Evolutionary conservation across 2,797 vertebrate genomes (phyloP), one percentile per base, ranked within the genome.

Genomic region (Helarctos malayanus): DNA sequence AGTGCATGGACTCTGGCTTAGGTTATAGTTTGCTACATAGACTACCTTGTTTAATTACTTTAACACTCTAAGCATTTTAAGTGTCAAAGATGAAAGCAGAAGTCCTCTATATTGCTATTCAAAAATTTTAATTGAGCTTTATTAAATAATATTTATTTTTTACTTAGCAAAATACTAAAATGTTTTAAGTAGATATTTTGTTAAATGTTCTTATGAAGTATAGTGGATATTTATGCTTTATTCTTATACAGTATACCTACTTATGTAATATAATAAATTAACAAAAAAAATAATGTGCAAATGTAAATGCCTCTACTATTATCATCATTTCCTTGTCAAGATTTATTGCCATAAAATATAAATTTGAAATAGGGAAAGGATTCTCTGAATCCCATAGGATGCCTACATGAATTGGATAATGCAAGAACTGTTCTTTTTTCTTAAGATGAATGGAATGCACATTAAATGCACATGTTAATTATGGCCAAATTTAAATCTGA

Each of bases 81-180:
- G 41, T n/a, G 4, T 78, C 13, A 56, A 41, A 45, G 10, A n/a
- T 69, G 11, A 82, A 90, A 80, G 11, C 18, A 61, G 7, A 92
- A n/a, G 4, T 65, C 27, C 32, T 25, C 15, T 78, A 10, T 95
- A 97, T 96, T 92, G 95, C 83, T 97, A 97, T 97, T 85, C 96
- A 89, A 94, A 97, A 98, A 97, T 92, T 98, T 71, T 68, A 79
- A 57, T 96, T 97, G 97, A 98, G 95, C 84, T 97, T 98, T 94
- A 81, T 82, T 97, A 97, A 97, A 97, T 97, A 98, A 94, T 98
- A 97, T 95, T 98, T 98, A 98, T 98, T 98, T 97, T 98, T 98
- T 97, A 98, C 83, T 97, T 79, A 94, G 52, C 84, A 78, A 69
- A 96, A 95, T 86, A 85, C 91, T 95, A 96, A 96, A 92, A 63